phyloP scores from a whole-genome alignment of 2,888 invertebrate genomes.

The Stenolophus ochropezus region DNA sequence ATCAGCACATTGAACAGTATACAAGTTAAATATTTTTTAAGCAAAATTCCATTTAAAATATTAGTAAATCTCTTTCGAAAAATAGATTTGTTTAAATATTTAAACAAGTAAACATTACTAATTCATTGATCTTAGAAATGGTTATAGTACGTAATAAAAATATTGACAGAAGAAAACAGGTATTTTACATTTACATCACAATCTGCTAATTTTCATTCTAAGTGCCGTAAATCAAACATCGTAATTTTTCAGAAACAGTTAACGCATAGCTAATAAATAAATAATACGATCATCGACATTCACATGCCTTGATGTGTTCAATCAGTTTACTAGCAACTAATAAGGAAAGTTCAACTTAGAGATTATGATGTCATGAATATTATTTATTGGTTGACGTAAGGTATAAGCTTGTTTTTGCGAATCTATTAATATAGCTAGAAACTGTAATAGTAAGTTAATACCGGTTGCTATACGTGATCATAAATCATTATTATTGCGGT shows the following conservation, averaged over 20 bases:
- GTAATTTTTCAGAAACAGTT: conserved; percentile 4
- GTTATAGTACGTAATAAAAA: neutral
- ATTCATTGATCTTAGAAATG: neutral
- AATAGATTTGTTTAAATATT: neutral
- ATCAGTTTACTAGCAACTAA: neutral
- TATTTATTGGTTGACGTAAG: conserved; percentile 33
- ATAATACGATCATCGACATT: neutral
- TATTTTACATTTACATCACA: neutral
- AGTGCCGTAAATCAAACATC: neutral
- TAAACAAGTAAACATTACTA: neutral
- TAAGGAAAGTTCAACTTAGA: conserved; percentile 25
- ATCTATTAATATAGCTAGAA: conserved; percentile 13
- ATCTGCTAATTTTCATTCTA: neutral
- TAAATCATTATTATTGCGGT: neutral
- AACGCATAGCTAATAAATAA: neutral
- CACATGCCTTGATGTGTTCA: neutral
- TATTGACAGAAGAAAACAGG: neutral
- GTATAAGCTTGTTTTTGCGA: neutral
- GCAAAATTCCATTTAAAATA: no score
- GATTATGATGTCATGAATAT: conserved; percentile 32
- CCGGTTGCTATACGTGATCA: neutral
- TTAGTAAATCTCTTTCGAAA: no score
- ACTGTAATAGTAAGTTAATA: neutral
- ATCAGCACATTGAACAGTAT: no score
- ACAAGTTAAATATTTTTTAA: no score